phyloP scores from a whole-genome alignment of 2,888 invertebrate species.

The Cryptocephalus primarius region DNA sequence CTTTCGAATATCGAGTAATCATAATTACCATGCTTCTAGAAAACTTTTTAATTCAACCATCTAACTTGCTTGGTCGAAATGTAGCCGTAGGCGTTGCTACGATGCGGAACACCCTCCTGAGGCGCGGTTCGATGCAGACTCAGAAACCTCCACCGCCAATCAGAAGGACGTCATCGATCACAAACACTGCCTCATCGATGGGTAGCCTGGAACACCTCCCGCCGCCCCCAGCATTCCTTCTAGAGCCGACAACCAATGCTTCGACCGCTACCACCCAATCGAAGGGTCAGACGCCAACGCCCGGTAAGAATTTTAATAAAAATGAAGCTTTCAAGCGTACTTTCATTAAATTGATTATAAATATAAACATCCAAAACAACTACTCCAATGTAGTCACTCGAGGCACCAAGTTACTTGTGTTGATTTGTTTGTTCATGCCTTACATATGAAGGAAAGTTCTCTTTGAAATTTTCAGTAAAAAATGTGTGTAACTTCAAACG shows the following conservation, averaged over 20 bases:
- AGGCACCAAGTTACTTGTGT: too few species aligned
- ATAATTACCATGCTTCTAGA: too few species aligned
- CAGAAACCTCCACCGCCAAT: conserved; percentile 75
- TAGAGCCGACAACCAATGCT: conserved; percentile 38
- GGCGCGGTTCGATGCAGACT: conserved; percentile 47
- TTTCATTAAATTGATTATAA: too few species aligned
- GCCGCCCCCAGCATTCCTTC: conserved; percentile 68
- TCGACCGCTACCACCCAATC: not conserved
- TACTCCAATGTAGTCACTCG: too few species aligned
- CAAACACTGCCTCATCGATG: conserved; percentile 33
- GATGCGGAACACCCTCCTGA: conserved; percentile 38
- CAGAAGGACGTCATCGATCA: conserved; percentile 62
- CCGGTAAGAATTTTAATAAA: conserved; percentile 6
- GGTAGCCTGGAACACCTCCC: conserved; percentile 49
- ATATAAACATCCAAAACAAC: too few species aligned
- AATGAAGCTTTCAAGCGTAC: not conserved
- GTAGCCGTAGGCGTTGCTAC: conserved; percentile 26
- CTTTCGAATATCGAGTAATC: too few species aligned
- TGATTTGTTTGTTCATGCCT: too few species aligned
- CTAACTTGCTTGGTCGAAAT: conserved; percentile 1
- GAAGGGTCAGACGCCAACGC: conserved; percentile 1
- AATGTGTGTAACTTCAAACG: too few species aligned
- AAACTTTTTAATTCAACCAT: too few species aligned
- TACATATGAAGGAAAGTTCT: too few species aligned
- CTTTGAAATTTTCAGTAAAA: too few species aligned